A percentile compares a stretch with the other conserved stretches of the same genome.
Conservation (phyloP, 2,888 invertebrate species). For the Ischnura elegans region DNA sequence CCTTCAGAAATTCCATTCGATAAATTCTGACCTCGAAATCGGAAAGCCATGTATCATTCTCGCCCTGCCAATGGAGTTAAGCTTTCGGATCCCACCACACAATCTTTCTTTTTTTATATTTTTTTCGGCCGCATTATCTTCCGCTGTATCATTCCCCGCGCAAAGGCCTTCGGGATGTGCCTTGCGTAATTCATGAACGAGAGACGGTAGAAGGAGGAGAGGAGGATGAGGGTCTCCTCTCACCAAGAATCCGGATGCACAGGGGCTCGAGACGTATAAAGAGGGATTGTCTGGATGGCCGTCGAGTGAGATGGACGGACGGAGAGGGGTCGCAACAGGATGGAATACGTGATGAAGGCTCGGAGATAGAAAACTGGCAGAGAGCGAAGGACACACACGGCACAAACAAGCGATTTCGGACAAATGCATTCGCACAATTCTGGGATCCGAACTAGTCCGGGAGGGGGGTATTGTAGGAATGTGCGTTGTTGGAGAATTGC, state of each 20-base stretch:
- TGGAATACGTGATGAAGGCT: background rate
- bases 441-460: background rate
- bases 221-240: background rate
- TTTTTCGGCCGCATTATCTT: slow-evolving; percentile 21
- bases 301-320: background rate
- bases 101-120: background rate
- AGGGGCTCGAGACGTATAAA: slow-evolving; percentile 3
- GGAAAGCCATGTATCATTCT: slow-evolving; percentile 33
- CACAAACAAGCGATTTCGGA: background rate
- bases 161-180: slow-evolving; percentile 28
- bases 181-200: slow-evolving; percentile 28
- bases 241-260: slow-evolving; percentile 28
- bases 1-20: slow-evolving; percentile 38
- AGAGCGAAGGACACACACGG: background rate
- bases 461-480: background rate
- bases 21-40: slow-evolving; percentile 35
- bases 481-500: background rate
- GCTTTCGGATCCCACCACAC: slow-evolving; percentile 21
- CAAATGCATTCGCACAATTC: background rate
- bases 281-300: slow-evolving; percentile 21
- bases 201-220: background rate
- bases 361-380: background rate
- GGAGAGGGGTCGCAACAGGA: slow-evolving; percentile 1
- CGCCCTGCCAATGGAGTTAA: slow-evolving; percentile 21
- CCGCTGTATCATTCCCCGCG: slow-evolving; percentile 21